A percentile compares a stretch with the other conserved stretches of the same genome.
Conservation (phyloP, 2,797 vertebrate species). For the Periophthalmus magnuspinnatus region DNA sequence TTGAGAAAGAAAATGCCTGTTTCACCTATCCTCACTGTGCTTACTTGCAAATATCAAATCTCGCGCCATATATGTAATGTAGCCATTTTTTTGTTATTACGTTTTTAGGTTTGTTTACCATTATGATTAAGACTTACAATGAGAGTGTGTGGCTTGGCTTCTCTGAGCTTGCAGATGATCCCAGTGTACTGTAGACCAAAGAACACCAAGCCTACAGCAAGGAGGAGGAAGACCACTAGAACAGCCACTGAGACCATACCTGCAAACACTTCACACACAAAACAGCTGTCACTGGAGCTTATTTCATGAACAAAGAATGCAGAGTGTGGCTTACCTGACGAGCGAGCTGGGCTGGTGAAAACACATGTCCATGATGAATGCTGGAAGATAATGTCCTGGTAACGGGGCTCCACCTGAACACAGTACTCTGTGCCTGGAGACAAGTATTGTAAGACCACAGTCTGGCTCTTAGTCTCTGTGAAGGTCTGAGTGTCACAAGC, state of each 20-base stretch:
- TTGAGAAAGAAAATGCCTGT: too few relatives aligned
- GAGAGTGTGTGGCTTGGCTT: background rate
- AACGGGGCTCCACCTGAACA: background rate
- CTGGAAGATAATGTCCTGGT: background rate
- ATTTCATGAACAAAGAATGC: background rate
- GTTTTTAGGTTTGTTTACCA: too few relatives aligned
- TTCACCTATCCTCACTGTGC: too few relatives aligned
- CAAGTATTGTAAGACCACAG: background rate
- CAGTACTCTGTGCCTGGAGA: background rate
- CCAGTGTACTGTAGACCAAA: background rate
- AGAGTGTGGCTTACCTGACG: background rate
- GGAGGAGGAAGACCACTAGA: background rate
- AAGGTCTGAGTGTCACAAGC: background rate
- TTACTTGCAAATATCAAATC: too few relatives aligned
- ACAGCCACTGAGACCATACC: background rate
- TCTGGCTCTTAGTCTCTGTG: too few relatives aligned
- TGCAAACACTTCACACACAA: background rate
- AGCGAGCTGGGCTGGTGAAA: background rate
- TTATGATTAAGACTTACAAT: background rate
- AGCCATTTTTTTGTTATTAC: too few relatives aligned
- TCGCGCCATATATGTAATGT: too few relatives aligned
- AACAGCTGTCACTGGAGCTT: background rate
- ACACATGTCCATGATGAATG: slow-evolving; percentile 4
- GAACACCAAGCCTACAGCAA: background rate
- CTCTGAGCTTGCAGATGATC: slow-evolving; percentile 7